A percentile compares a stretch with the other conserved stretches of the same genome.
These are phyloP conservation scores for Parauchenoglanis punctatus DNA, from an alignment of 2,797 vertebrate species.

Conservation along the genomic window DNA sequence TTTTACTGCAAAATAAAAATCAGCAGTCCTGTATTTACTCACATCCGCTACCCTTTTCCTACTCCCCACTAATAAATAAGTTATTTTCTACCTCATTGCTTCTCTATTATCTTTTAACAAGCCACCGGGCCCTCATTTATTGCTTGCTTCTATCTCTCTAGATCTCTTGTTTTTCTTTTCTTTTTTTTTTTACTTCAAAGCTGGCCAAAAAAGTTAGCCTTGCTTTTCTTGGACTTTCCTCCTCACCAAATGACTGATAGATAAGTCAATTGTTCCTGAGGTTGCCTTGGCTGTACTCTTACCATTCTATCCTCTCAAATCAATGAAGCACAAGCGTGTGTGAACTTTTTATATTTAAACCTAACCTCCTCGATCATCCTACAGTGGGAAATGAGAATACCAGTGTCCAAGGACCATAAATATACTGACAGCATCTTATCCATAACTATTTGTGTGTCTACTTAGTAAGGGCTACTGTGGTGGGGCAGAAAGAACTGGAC, in stretches of 20 bases:
- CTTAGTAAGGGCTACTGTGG: conserved; percentile 50
- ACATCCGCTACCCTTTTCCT: conserved; percentile 11
- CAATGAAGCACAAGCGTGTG: conserved; percentile 55
- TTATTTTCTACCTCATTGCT: conserved; percentile 48
- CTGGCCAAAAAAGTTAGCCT: conserved; percentile 51
- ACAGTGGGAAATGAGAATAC: conserved; percentile 51
- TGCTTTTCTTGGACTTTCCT: conserved; percentile 57
- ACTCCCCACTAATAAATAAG: conserved; percentile 20
- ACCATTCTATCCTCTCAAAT: conserved; percentile 43
- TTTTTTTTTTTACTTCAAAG: conserved; percentile 25
- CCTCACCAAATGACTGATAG: conserved; percentile 45
- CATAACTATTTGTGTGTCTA: conserved; percentile 39
- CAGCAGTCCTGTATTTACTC: neutral
- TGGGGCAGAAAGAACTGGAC: conserved; percentile 59
- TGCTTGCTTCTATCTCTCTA: conserved; percentile 50
- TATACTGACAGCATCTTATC: conserved; percentile 45
- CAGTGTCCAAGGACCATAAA: conserved; percentile 53
- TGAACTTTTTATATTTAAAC: conserved; percentile 42
- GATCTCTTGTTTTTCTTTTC: conserved; percentile 22
- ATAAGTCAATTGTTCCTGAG: conserved; percentile 50
- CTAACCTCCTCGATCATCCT: conserved; percentile 48
- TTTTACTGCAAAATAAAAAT: conserved; percentile 12
- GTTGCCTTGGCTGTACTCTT: conserved; percentile 46
- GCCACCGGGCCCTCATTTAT: conserved; percentile 48
- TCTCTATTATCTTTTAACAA: conserved; percentile 38